A percentile compares a stretch with the other conserved stretches of the same genome.
Conservation (phyloP, 2,888 invertebrate species). For the Andricus quercusramuli region DNA sequence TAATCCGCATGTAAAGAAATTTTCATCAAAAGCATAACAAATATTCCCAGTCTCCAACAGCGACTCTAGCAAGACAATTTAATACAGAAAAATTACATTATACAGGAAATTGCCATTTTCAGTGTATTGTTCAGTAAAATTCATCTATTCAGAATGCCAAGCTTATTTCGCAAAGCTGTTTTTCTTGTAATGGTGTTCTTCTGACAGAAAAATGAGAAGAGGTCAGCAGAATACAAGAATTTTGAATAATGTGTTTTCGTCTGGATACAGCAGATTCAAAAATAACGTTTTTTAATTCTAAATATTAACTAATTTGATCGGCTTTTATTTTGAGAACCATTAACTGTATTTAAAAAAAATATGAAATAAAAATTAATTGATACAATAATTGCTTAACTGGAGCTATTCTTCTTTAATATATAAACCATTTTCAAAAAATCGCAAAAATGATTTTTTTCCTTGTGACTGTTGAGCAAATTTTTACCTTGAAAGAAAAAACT, state of each 20-base stretch:
- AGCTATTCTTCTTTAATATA: background rate
- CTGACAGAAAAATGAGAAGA: background rate
- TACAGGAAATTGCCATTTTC: background rate
- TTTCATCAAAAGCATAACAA: background rate
- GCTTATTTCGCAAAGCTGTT: constrained; percentile 26
- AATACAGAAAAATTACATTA: background rate
- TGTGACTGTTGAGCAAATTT: background rate
- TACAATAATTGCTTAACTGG: too few species aligned
- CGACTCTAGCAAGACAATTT: background rate
- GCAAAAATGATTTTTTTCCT: background rate
- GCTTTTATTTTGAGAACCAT: background rate
- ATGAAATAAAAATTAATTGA: background rate
- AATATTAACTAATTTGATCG: background rate
- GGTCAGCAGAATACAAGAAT: background rate
- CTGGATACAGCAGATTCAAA: background rate
- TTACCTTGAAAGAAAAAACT: background rate
- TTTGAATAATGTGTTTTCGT: background rate
- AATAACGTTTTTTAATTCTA: background rate
- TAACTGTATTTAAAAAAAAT: background rate
- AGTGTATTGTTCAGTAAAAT: background rate
- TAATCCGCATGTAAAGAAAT: background rate
- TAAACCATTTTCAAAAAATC: background rate
- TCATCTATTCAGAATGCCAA: constrained; percentile 10
- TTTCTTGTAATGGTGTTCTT: background rate
- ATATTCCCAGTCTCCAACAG: background rate